Evolutionary conservation across 2,888 invertebrate species (phyloP), one percentile per base, ranked within the genome.

Genomic region (Dynastes hyllus): DNA sequence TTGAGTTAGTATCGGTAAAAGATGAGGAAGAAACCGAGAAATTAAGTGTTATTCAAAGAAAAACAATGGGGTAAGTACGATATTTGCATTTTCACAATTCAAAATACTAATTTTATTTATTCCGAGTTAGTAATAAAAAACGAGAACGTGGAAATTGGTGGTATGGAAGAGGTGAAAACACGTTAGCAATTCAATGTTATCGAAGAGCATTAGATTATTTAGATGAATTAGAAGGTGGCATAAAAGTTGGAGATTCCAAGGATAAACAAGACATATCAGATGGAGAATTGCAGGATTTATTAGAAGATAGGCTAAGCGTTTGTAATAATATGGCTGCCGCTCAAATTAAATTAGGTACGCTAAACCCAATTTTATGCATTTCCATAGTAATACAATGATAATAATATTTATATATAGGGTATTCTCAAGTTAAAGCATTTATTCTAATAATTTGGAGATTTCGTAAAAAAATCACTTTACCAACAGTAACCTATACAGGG

Each of bases 271-370:
- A 87, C 4, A 88, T 89, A 2, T 90, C 91, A 2, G 92, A 93
- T 84, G 89, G 91, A 29, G 92, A 93, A 78, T 87, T 95, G 65
- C 93, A 94, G 85, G 88, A 91, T 53, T 86, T 97, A 73, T 86
- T 97, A 45, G 96, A 96, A 76, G 95, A 96, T 86, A 90, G 96
- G 81, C 90, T 97, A 75, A 93, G 95, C 85, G 95, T 97, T 0
- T 94, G 95, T 85, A 98, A 98, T 87, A 98, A 98, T 87, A 92
- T 98, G 91, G 97, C 97, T 13, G 96, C 96, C 81, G 96, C 97
- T 13, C 97, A 98, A 89, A 92, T 98, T 83, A 97, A 96, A 91
- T 94, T 95, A 55, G 94, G 95, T 77, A n/a, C n/a, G 29, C 53
- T 11, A 9, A 13, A 29, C 13, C 1, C 29, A 29, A 45, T 45